Evolutionary conservation across 2,888 invertebrate genomes (phyloP).

Genomic region (Calameuta idolon): DNA sequence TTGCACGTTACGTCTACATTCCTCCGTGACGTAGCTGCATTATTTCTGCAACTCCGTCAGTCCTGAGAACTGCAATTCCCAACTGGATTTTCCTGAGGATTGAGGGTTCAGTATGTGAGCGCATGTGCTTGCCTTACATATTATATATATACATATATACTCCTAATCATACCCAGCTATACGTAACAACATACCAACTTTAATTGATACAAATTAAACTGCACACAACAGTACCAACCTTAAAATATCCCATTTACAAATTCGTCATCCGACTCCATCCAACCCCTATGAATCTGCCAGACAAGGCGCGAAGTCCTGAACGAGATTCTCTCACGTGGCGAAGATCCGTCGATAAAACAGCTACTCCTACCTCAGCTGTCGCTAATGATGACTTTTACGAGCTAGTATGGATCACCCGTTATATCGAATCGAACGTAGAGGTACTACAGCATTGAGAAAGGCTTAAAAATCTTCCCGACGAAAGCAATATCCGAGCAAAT

Average conservation of each 20-base stretch:
- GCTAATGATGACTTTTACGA: neutral
- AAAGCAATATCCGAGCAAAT: constrained; percentile 31
- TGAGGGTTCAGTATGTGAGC: neutral
- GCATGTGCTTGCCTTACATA: too few species aligned
- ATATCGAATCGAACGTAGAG: neutral
- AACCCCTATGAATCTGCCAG: too few species aligned
- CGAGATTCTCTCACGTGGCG: too few species aligned
- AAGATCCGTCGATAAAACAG: too few species aligned
- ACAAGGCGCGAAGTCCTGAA: too few species aligned
- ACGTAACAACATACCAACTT: too few species aligned
- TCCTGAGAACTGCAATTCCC: neutral
- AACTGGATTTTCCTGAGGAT: neutral
- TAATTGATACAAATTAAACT: too few species aligned
- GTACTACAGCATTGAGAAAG: constrained; percentile 22
- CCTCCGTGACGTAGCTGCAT: neutral
- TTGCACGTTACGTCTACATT: neutral
- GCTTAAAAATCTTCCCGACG: constrained; percentile 15
- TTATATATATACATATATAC: too few species aligned
- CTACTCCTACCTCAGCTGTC: neutral
- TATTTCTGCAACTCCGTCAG: neutral
- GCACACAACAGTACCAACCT: too few species aligned
- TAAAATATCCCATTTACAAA: too few species aligned
- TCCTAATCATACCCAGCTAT: too few species aligned
- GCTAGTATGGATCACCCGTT: neutral
- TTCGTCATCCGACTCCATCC: too few species aligned